Conservation (phyloP, 2,888 invertebrate species). For the Drosophila suboccidentalis region DNA sequence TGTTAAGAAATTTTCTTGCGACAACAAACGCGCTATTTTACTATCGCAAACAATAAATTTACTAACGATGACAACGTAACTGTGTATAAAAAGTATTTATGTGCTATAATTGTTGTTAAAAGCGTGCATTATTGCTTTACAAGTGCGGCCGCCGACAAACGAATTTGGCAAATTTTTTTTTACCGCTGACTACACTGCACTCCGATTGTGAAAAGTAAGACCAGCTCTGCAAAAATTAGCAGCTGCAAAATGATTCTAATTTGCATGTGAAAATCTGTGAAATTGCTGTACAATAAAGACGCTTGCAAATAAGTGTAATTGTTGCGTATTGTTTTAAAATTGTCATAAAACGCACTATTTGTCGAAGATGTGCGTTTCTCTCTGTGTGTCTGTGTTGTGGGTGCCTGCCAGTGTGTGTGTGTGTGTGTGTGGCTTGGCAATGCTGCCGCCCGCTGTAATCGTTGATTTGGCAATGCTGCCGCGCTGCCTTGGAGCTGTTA, state of each 20-base stretch:
- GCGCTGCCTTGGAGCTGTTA: conserved; percentile 50
- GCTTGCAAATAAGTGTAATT: conserved; percentile 10
- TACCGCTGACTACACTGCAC: conserved; percentile 54
- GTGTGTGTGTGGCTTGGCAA: conserved; percentile 57
- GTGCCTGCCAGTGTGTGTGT: conserved; percentile 34
- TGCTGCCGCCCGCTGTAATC: conserved; percentile 60
- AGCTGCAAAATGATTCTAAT: conserved; percentile 46
- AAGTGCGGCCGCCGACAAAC: conserved; percentile 23
- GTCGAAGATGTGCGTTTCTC: conserved; percentile 40
- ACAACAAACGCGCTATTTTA: conserved; percentile 52
- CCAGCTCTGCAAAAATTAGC: conserved; percentile 53
- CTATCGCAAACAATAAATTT: conserved; percentile 25
- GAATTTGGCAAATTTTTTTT: conserved; percentile 51
- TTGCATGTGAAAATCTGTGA: conserved; percentile 24
- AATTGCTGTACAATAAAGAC: conserved; percentile 12
- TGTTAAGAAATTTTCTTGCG: conserved; percentile 58
- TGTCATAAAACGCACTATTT: conserved; percentile 38
- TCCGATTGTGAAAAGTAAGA: conserved; percentile 62
- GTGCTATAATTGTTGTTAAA: conserved; percentile 20
- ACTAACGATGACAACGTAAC: conserved; percentile 54
- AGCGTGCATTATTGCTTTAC: conserved; percentile 4
- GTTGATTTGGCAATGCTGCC: conserved; percentile 75
- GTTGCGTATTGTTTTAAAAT: conserved; percentile 18
- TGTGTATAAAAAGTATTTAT: conserved; percentile 22
- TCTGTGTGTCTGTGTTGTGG: conserved; percentile 32